Base-by-base conservation (phyloP, 2,888 invertebrate species). In the Agrochola circellaris region DNA sequence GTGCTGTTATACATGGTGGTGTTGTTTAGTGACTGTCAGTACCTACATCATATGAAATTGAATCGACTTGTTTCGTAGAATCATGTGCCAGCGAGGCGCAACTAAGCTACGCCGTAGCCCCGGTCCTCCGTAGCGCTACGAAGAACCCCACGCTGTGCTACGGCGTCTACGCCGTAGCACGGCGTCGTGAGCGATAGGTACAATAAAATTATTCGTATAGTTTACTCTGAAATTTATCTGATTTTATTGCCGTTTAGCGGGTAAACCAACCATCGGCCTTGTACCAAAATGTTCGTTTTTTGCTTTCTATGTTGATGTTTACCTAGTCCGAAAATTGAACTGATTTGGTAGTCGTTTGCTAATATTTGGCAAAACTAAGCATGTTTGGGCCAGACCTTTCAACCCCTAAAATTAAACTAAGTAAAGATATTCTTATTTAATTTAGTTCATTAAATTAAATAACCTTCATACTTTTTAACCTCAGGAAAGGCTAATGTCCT, bases 131-230 rank as follows among this genome's bases (percentile, higher is more conserved):
- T 30, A 45, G 42, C 26, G 8, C 66, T 66, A 66, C 66, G 23
- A 8, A 23, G 66, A 66, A 48, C 38, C 9, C 6, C 9, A 26
- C 20, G 15, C 20, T 70, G 9, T 42, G 64, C 70, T 64, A 70
- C 65, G 3, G 30, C 30, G 30, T n/a, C n/a, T n/a, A n/a, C n/a
- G 70, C 17, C 23, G 62, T 70, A 70, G 65, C 65, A 64, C 7
- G 30, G 30, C 11, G 23, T 70, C 2, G 15, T 15, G 38, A 56
- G n/a, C 5, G 20, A 20, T 13, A 69, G 34, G n/a, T 65, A 13
- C 8, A 38, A n/a, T 26, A 58, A 17, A 69, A 69, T n/a, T 34
- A 38, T 17, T 60, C 20, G 17, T 34, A 38, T n/a, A 9, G 6
- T 45, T 13, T 61, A 38, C 20, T 61, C 38, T 38, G 8, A 58